Evolutionary conservation across 2,888 invertebrate genomes (phyloP).

Genomic region (Trichopria drosophilae): DNA sequence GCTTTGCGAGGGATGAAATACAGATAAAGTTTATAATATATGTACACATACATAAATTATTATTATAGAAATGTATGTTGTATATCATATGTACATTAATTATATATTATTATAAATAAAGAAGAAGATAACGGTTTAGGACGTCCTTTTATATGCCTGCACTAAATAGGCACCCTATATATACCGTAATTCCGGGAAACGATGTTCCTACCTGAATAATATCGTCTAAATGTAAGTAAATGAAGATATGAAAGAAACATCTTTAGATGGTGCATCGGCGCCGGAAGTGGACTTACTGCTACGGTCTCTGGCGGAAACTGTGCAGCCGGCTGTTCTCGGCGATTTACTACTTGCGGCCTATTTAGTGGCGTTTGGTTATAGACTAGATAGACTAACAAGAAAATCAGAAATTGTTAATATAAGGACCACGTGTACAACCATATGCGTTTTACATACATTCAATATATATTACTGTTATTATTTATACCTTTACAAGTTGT

Average conservation of each 20-base stretch:
- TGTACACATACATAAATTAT: no score
- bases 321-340: no score
- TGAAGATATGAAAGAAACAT: constrained; percentile 29
- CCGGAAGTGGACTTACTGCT: constrained; percentile 16
- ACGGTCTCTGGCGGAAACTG: no score
- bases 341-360: constrained; percentile 9
- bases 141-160: constrained; percentile 33
- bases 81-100: no score
- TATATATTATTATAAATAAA: no score
- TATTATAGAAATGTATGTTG: no score
- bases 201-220: constrained; percentile 40
- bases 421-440: constrained; percentile 46
- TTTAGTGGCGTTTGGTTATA: no score
- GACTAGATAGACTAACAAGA: constrained; percentile 43
- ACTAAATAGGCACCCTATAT: constrained; percentile 32
- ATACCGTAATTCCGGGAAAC: constrained; percentile 35
- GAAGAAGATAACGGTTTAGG: no score
- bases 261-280: constrained; percentile 33
- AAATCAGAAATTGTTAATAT: constrained; percentile 47
- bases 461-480: constrained; percentile 52
- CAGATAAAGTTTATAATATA: no score
- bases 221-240: constrained; percentile 27
- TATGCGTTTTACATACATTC: no score
- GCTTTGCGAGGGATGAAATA: no score
- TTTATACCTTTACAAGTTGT: constrained; percentile 41